Base-by-base conservation (phyloP, 2,113 vertebrate genomes). In the Percina caprodes region DNA sequence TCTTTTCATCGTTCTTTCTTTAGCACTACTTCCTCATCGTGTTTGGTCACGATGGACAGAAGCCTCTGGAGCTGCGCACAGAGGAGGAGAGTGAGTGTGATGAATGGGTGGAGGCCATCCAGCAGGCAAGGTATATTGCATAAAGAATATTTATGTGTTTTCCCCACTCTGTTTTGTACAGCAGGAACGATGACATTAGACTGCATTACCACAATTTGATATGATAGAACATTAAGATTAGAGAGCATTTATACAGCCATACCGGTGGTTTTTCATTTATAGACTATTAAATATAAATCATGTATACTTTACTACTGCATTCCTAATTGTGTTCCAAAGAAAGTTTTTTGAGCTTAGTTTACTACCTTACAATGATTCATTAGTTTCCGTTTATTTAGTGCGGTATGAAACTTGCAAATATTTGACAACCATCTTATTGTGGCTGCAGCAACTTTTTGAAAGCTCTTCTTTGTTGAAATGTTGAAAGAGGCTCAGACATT, bases 71-170 rank as follows among this genome's bases (percentile, higher is more conserved):
- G 80, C 96, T 99, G 81, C 96, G 97, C 67, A 97, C 97, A 1
- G 98, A 99, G 11, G 98, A 99, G 88, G 97, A 99, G 91, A 86
- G 55, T 51, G 97, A 98, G 10, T 98, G 98, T 54, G 96, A 98
- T 19, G 97, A 98, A 90, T 99, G 98, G 98, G 97, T 99, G 92
- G 98, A 99, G 79, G 97, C 96, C 88, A 99, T 99, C 93, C 98
- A 99, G 80, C 98, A 99, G 94, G 98, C 97, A 65, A 99, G 98
- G 98, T 99, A 96, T n/a, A 23, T 48, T 54, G 23, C 46, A 39
- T 51, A 3, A 78, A 65, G 2, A 14, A 11, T 66, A 19, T 66
- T 69, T 56, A 3, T 48, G 59, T 79, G 11, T 9, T 45, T 13
- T 54, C 8, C n/a, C 56, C 3, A n/a, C 11, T 39, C 16, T 24